Percentiles rank a stretch among this genome's conserved stretches.
Conservation (phyloP, 2,113 vertebrate species). For the Pungitius pungitius region DNA sequence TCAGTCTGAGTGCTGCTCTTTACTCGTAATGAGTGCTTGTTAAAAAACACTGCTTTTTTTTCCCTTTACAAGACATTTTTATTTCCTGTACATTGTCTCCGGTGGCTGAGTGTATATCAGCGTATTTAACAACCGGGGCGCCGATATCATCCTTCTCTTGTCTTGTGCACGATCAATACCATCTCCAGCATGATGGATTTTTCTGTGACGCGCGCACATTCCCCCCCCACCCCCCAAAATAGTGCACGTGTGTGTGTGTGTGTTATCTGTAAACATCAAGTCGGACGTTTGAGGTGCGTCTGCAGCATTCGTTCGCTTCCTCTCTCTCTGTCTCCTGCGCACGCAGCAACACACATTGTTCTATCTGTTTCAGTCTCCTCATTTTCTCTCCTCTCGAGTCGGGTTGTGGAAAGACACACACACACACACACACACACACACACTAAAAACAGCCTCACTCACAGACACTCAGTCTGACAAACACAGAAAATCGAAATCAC, state of each 20-base stretch:
- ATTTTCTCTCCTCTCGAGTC: slow-evolving; percentile 45
- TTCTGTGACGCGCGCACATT: slow-evolving; percentile 6
- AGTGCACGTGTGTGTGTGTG: slow-evolving; percentile 30
- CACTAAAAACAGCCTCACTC: slow-evolving; percentile 48
- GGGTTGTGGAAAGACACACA: slow-evolving; percentile 44
- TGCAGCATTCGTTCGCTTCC: slow-evolving; percentile 33
- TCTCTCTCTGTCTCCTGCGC: background rate
- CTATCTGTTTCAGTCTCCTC: slow-evolving; percentile 65
- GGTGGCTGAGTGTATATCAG: slow-evolving; percentile 44
- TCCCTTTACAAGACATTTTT: slow-evolving; percentile 51
- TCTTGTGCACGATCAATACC: slow-evolving; percentile 60
- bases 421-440: slow-evolving; percentile 20
- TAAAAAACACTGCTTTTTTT: slow-evolving; percentile 50
- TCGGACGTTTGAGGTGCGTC: slow-evolving; percentile 44
- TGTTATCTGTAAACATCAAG: slow-evolving; percentile 43
- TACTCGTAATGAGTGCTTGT: slow-evolving; percentile 41
- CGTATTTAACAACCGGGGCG: slow-evolving; percentile 51
- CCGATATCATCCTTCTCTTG: slow-evolving; percentile 54
- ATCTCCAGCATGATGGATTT: slow-evolving; percentile 38
- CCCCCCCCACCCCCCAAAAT: slow-evolving; percentile 5
- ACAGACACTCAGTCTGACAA: slow-evolving; percentile 73
- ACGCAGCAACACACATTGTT: slow-evolving; percentile 49
- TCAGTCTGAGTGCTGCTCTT: slow-evolving; percentile 18
- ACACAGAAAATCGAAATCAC: slow-evolving; percentile 80
- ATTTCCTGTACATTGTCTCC: slow-evolving; percentile 59